phyloP scores from a whole-genome alignment of 2,113 vertebrate genomes.

The Trogon melanurus region DNA sequence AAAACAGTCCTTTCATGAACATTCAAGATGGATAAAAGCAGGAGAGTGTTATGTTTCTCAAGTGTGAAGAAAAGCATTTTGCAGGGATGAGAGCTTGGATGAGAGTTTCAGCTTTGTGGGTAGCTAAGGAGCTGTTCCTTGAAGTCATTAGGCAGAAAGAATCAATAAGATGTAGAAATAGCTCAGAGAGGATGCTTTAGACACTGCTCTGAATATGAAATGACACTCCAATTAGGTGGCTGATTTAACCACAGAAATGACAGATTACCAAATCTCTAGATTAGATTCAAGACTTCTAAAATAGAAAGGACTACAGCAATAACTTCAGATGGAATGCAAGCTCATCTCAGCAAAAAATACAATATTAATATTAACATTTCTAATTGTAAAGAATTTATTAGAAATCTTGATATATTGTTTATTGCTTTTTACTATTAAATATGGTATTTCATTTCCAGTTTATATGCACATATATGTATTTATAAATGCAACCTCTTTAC shows the following conservation, averaged over 20 bases:
- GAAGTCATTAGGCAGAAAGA: neutral
- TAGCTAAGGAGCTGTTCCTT: neutral
- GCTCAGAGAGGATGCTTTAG: neutral
- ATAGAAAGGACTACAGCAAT: neutral
- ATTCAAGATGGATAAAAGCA: neutral
- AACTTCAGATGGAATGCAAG: neutral
- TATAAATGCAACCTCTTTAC: too few species aligned
- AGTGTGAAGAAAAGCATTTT: neutral
- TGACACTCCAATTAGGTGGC: neutral
- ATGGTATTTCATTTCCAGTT: neutral
- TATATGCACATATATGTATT: neutral
- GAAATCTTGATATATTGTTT: neutral
- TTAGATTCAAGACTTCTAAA: neutral
- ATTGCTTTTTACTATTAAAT: neutral
- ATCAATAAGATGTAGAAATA: constrained; percentile 20
- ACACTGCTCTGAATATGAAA: neutral
- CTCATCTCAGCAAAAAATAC: neutral
- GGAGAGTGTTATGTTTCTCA: neutral
- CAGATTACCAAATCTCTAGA: neutral
- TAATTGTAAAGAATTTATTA: neutral
- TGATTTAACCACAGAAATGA: neutral
- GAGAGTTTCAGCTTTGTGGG: neutral
- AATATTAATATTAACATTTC: neutral
- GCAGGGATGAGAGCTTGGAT: neutral
- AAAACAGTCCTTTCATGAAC: neutral